phyloP scores from a whole-genome alignment of 2,797 vertebrate genomes.

The Synanceia verrucosa region DNA sequence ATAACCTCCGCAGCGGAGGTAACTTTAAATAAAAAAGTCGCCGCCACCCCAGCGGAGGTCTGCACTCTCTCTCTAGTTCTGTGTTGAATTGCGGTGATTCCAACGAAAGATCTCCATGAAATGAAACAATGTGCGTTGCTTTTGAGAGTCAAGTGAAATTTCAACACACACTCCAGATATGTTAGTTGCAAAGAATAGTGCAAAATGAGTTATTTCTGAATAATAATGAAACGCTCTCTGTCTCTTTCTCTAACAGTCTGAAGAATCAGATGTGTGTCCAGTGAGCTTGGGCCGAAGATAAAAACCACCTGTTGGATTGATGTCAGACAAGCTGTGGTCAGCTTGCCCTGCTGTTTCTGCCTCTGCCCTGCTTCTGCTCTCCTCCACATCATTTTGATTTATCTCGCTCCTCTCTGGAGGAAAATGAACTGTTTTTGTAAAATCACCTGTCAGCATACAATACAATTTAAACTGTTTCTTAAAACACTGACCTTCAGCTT shows the following conservation, averaged over 20 bases:
- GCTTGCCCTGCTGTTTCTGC: slow-evolving; percentile 78
- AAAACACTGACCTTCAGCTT: slow-evolving; percentile 40
- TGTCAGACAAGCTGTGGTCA: slow-evolving; percentile 85
- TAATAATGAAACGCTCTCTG: background rate
- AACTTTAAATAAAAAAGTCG: too few relatives aligned
- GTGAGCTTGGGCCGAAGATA: slow-evolving; percentile 69
- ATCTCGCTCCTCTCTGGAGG: slow-evolving; percentile 29
- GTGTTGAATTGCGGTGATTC: too few relatives aligned
- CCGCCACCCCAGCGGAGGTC: too few relatives aligned
- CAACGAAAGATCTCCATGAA: too few relatives aligned
- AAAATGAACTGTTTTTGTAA: slow-evolving; percentile 13
- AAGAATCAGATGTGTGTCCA: slow-evolving; percentile 86
- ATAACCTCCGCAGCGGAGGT: too few relatives aligned
- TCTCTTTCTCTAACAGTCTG: slow-evolving; percentile 73
- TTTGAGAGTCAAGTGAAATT: too few relatives aligned
- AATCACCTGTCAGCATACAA: slow-evolving; percentile 18
- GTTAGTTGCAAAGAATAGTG: too few relatives aligned
- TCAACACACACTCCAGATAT: too few relatives aligned
- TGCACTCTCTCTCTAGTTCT: too few relatives aligned
- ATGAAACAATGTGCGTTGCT: too few relatives aligned
- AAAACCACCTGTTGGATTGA: slow-evolving; percentile 78
- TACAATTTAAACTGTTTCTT: slow-evolving; percentile 26
- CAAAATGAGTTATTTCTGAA: background rate
- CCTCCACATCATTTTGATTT: slow-evolving; percentile 32
- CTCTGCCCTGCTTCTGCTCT: slow-evolving; percentile 52